Conservation (phyloP, 2,113 vertebrate species). For the Chionodraco myersi region DNA sequence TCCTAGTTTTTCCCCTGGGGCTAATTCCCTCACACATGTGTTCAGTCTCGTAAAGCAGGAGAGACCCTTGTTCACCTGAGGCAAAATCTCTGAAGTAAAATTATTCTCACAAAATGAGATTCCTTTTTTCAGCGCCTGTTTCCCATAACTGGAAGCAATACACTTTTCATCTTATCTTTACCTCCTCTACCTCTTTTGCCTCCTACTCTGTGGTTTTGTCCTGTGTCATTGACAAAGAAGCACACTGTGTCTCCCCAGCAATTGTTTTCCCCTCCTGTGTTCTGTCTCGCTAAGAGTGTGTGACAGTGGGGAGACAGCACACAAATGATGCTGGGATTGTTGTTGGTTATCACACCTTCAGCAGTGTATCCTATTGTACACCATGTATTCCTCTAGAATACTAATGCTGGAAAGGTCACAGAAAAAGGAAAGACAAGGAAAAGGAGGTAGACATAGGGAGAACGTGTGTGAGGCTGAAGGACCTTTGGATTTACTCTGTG, state of each 20-base stretch:
- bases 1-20: slow-evolving; percentile 14
- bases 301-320: slow-evolving; percentile 62
- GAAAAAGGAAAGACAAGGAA: not conserved
- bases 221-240: slow-evolving; percentile 56
- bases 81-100: slow-evolving; percentile 38
- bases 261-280: slow-evolving; percentile 58
- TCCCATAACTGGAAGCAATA: slow-evolving; percentile 51
- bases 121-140: slow-evolving; percentile 37
- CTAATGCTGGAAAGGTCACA: slow-evolving; percentile 53
- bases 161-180: slow-evolving; percentile 55
- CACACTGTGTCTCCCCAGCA: slow-evolving; percentile 36
- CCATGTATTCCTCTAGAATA: slow-evolving; percentile 53
- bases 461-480: slow-evolving; percentile 17
- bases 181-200: slow-evolving; percentile 20
- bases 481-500: slow-evolving; percentile 6
- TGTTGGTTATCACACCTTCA: slow-evolving; percentile 73
- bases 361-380: slow-evolving; percentile 60
- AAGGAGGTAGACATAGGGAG: not conserved
- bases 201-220: slow-evolving; percentile 23
- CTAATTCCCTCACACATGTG: slow-evolving; percentile 14
- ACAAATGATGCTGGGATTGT: slow-evolving; percentile 66
- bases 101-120: slow-evolving; percentile 33
- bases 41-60: slow-evolving; percentile 1
- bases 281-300: slow-evolving; percentile 53
- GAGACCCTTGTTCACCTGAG: slow-evolving; percentile 23